Evolutionary conservation across 2,888 invertebrate genomes (phyloP).

Genomic region (Zaprionus lineosus): DNA sequence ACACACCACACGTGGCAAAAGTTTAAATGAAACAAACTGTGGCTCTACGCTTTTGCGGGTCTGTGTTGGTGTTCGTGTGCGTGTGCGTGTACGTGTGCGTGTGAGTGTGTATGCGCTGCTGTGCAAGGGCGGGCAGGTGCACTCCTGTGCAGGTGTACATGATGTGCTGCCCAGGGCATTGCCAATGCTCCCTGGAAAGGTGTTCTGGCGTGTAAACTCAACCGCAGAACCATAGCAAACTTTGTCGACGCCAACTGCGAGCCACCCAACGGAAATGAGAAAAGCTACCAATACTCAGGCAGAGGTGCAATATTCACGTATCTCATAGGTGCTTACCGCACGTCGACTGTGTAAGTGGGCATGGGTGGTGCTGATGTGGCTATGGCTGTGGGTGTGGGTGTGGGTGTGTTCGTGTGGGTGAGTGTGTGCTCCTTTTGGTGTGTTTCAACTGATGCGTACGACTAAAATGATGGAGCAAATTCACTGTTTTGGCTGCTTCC

Average conservation of each 20-base stretch:
- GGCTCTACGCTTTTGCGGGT: no score
- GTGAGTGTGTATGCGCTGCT: background rate
- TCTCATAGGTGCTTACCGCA: background rate
- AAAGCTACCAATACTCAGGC: slow-evolving; percentile 41
- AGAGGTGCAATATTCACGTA: slow-evolving; percentile 13
- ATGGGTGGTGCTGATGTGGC: no score
- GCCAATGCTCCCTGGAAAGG: slow-evolving; percentile 33
- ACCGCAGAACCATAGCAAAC: slow-evolving; percentile 60
- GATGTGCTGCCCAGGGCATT: slow-evolving; percentile 28
- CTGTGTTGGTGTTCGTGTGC: slow-evolving; percentile 6
- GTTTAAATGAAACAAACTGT: slow-evolving; percentile 75
- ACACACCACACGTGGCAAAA: slow-evolving; percentile 54
- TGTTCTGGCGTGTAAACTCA: slow-evolving; percentile 61
- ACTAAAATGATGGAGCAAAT: slow-evolving; percentile 60
- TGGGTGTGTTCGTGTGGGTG: slow-evolving; percentile 1
- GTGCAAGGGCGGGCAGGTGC: background rate
- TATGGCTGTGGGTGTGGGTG: no score
- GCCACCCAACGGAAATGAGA: slow-evolving; percentile 65
- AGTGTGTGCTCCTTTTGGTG: background rate
- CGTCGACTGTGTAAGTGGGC: no score
- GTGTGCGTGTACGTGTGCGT: background rate
- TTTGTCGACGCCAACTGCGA: slow-evolving; percentile 40
- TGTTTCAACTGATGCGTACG: slow-evolving; percentile 24
- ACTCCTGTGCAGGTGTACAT: slow-evolving; percentile 5
- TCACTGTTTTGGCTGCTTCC: slow-evolving; percentile 14